These are phyloP conservation scores for Coreius guichenoti DNA, from an alignment of 2,797 vertebrate genomes.

Conservation along the genomic window DNA sequence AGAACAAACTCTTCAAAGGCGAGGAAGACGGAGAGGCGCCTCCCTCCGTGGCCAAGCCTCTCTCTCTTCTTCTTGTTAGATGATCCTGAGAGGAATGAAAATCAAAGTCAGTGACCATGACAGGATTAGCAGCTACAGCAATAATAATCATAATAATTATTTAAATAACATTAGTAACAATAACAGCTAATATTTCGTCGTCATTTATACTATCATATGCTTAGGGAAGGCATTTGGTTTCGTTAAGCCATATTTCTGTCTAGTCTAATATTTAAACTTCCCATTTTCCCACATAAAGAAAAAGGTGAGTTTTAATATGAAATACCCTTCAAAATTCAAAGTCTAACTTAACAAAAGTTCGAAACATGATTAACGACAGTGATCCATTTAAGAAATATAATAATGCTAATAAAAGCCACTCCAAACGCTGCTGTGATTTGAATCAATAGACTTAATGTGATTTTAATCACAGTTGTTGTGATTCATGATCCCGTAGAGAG, in stretches of 20 bases:
- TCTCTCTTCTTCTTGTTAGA: conserved; percentile 28
- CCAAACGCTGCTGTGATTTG: not conserved
- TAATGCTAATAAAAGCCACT: not conserved
- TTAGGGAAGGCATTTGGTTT: not conserved
- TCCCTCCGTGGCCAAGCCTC: conserved; percentile 61
- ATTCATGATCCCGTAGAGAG: not conserved
- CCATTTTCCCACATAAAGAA: not conserved
- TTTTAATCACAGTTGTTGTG: conserved; percentile 8
- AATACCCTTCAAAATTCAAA: not conserved
- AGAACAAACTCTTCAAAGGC: conserved; percentile 57
- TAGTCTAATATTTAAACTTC: too few species aligned
- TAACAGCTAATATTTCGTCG: not conserved
- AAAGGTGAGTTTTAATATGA: not conserved
- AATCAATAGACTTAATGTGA: not conserved
- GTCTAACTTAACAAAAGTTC: not conserved
- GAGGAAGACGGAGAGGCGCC: conserved; percentile 54
- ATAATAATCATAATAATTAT: conserved; percentile 28
- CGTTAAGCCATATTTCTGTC: not conserved
- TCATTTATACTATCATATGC: not conserved
- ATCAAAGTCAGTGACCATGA: conserved; percentile 11
- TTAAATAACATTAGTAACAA: not conserved
- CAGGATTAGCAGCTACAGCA: not conserved
- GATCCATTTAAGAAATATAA: not conserved
- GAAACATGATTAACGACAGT: not conserved
- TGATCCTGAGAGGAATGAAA: conserved; percentile 35